Evolutionary conservation across 2,888 invertebrate genomes (phyloP).

Genomic region (Gari tellinella): DNA sequence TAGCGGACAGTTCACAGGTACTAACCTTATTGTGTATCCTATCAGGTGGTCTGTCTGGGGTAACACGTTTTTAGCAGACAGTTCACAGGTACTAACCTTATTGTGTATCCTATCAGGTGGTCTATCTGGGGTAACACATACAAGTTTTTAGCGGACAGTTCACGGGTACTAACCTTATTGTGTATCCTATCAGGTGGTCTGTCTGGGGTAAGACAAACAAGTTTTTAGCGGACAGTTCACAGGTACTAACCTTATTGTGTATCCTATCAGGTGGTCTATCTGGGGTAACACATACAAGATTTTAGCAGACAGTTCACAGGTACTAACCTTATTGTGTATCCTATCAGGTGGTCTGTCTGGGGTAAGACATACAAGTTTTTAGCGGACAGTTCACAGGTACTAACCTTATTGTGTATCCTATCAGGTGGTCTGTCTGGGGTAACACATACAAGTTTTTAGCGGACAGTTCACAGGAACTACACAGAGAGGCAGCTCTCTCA

Average conservation of each 20-base stretch:
- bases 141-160: slow-evolving; percentile 95
- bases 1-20: no score
- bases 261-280: slow-evolving; percentile 96
- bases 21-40: slow-evolving; percentile 88
- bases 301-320: slow-evolving; percentile 93
- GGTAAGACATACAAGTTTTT: slow-evolving; percentile 96
- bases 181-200: slow-evolving; percentile 96
- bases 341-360: slow-evolving; percentile 91
- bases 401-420: slow-evolving; percentile 88
- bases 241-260: slow-evolving; percentile 95
- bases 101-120: slow-evolving; percentile 90
- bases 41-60: slow-evolving; percentile 93
- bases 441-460: slow-evolving; percentile 96
- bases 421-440: slow-evolving; percentile 93
- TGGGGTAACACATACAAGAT: slow-evolving; percentile 95
- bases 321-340: slow-evolving; percentile 87
- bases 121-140: slow-evolving; percentile 95
- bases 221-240: slow-evolving; percentile 96
- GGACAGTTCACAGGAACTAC: slow-evolving; percentile 95
- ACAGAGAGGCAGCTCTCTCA: slow-evolving; percentile 95
- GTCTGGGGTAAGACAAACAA: slow-evolving; percentile 94
- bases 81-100: no score
- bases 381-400: slow-evolving; percentile 91
- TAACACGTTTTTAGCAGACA: slow-evolving; percentile 95
- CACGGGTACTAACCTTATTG: slow-evolving; percentile 95